Evolutionary conservation across 1,140 invertebrate species (phyloP).

Genomic region (Mercenaria mercenaria): DNA sequence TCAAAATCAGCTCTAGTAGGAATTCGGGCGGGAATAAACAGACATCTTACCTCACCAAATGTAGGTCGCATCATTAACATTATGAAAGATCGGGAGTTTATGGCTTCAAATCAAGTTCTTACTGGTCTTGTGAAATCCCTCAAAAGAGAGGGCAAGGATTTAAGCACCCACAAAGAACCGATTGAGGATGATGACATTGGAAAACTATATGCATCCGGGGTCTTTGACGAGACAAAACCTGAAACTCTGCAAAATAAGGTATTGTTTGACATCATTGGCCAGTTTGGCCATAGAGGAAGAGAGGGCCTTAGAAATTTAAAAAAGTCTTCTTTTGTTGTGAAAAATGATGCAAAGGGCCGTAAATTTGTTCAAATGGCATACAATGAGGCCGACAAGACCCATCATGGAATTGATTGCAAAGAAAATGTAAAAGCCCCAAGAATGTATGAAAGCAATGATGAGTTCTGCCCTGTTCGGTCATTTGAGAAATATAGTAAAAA

Average conservation of each 20-base stretch:
- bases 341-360: no score
- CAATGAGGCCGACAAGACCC: conserved; percentile 32
- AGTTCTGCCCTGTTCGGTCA: neutral
- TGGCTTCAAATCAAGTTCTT: no score
- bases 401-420: conserved; percentile 4
- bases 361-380: conserved; percentile 15
- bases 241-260: conserved; percentile 19
- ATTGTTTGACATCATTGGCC: neutral
- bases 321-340: conserved; percentile 45
- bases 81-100: no score
- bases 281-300: no score
- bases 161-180: no score
- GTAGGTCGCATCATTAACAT: neutral
- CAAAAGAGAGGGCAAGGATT: no score
- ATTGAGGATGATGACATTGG: no score
- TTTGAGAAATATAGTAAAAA: neutral
- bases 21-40: no score
- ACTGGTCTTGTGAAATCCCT: no score
- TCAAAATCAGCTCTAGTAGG: no score
- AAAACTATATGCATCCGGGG: neutral
- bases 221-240: no score
- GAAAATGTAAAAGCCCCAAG: neutral
- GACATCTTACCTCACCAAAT: neutral
- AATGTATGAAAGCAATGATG: neutral
- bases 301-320: no score